Evolutionary conservation across 2,888 invertebrate genomes (phyloP), one percentile per base, ranked within the genome.

Genomic region (Volucella inflata): DNA sequence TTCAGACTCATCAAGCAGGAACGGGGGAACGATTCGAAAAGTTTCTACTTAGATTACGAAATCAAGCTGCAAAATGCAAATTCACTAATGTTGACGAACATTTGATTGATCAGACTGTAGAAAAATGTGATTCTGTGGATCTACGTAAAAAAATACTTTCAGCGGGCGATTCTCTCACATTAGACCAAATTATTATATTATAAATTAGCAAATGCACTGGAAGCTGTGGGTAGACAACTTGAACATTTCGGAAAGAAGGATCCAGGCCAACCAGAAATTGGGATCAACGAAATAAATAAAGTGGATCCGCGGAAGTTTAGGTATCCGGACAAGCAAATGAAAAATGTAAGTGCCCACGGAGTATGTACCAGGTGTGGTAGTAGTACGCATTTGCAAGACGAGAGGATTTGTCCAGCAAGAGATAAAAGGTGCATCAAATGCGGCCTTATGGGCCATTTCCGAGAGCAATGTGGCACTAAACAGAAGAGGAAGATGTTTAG

Each of bases 351-450:
- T 21, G 3, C 0, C 21, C 21, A 21, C 21, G 21, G 21, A 21
- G 21, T 21, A 2, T 21, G 21, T 21, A 21, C 2, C 2, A 1
- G 2, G 2, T 1, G 2, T 2, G 1, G 21, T 21, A 2, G 3
- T 2, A 21, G 2, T 21, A 2, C 2, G 0, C 21, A 21, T 21
- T 21, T 21, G 2, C 21, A 21, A n/a, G n/a, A n/a, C n/a, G n/a
- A n/a, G n/a, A n/a, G n/a, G n/a, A n/a, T n/a, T n/a, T n/a, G n/a
- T n/a, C n/a, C n/a, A n/a, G n/a, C n/a, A n/a, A 21, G 21, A 21
- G 62, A 40, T 10, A 59, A 40, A n/a, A 40, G 11, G 38, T 59
- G 57, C 57, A 59, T 40, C 36, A 59, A 59, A 59, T 59, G 57
- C 40, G 57, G 40, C 40, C 38, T 38, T n/a, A 21, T 12, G 14